Percentiles rank a stretch among this genome's conserved stretches.
Evolutionary conservation across 2,888 invertebrate species (phyloP).

Genomic region (Tetramorium bicarinatum): DNA sequence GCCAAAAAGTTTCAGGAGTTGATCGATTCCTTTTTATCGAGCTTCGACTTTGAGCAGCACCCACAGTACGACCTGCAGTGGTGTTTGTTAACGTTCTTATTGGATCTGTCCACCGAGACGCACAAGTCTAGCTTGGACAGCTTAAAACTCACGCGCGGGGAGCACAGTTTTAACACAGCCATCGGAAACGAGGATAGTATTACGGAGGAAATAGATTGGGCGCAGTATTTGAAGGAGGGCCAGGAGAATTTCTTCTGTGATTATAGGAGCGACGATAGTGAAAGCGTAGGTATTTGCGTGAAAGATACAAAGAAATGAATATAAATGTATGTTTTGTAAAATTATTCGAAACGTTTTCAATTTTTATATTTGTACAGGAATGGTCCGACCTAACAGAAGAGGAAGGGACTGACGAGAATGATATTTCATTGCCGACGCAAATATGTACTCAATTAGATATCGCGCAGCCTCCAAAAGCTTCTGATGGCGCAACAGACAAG

Average conservation of each 20-base stretch:
- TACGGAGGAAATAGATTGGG: conserved; percentile 87
- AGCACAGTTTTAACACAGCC: conserved; percentile 72
- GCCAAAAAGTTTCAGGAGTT: conserved; percentile 85
- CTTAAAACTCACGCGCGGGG: conserved; percentile 72
- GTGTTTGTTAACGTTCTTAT: conserved; percentile 86
- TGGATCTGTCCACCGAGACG: conserved; percentile 85
- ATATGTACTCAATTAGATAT: conserved; percentile 45
- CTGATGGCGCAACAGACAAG: conserved; percentile 63
- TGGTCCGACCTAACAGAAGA: conserved; percentile 82
- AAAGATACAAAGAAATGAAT: background rate
- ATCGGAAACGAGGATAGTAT: conserved; percentile 76
- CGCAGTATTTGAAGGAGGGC: conserved; percentile 86
- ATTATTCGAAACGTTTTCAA: background rate
- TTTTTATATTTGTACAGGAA: conserved; percentile 70
- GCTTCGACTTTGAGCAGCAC: conserved; percentile 83
- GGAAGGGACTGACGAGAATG: conserved; percentile 50
- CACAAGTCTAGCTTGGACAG: conserved; percentile 78
- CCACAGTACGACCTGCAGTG: conserved; percentile 87
- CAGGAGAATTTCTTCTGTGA: conserved; percentile 84
- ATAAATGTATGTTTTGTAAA: background rate
- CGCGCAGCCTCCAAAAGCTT: conserved; percentile 36
- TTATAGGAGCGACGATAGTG: conserved; percentile 80
- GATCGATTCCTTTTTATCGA: conserved; percentile 80
- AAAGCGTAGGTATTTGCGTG: conserved; percentile 79
- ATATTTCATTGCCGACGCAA: conserved; percentile 25